Conservation (phyloP, 1,140 invertebrate genomes). For the Hyphantria cunea region DNA sequence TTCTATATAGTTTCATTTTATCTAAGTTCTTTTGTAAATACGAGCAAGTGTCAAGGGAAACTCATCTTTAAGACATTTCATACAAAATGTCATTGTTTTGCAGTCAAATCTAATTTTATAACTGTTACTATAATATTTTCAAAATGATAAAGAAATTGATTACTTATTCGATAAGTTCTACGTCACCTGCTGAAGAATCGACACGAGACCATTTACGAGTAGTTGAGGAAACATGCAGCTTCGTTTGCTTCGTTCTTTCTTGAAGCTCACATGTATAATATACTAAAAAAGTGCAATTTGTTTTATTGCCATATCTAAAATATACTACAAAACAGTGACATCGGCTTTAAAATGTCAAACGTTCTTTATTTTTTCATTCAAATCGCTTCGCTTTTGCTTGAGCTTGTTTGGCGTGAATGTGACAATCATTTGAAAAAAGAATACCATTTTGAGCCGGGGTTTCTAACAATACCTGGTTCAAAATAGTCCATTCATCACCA, state of each 20-base stretch:
- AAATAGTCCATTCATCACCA: constrained; percentile 53
- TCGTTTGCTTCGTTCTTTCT: no score
- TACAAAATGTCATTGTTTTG: constrained; percentile 60
- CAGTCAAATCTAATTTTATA: neutral
- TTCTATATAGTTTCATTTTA: constrained; percentile 45
- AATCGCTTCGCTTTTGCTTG: constrained; percentile 78
- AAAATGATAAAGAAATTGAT: no score
- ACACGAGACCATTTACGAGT: no score
- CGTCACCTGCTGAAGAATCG: no score
- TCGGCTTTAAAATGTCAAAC: constrained; percentile 13
- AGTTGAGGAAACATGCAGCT: no score
- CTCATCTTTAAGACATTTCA: constrained; percentile 29
- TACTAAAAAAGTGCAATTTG: neutral
- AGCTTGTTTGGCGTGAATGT: constrained; percentile 71
- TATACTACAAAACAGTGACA: constrained; percentile 58
- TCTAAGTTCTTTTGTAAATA: constrained; percentile 70
- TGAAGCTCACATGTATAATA: no score
- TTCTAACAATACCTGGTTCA: constrained; percentile 7
- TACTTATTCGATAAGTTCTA: no score
- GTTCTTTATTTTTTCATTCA: constrained; percentile 41
- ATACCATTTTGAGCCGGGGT: neutral
- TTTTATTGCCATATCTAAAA: neutral
- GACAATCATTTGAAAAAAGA: constrained; percentile 32
- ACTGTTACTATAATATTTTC: no score
- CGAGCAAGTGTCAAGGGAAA: constrained; percentile 75